Conservation (phyloP, 2,888 invertebrate genomes). For the Glomeris marginata region DNA sequence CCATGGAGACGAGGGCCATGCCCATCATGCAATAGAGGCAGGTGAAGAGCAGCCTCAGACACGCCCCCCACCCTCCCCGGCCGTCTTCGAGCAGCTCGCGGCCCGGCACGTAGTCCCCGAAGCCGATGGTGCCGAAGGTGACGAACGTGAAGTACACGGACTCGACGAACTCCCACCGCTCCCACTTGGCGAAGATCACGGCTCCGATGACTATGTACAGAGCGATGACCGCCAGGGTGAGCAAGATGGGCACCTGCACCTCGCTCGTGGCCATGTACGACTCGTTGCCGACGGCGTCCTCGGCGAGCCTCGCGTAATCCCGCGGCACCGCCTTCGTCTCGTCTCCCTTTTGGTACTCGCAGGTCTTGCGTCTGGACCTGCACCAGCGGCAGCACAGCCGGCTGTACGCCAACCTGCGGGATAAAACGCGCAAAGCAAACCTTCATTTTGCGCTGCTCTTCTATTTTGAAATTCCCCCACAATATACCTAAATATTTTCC, state of each 20-base stretch:
- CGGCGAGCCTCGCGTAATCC: constrained; percentile 13
- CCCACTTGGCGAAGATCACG: constrained; percentile 17
- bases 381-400: constrained; percentile 20
- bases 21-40: constrained; percentile 30
- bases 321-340: constrained; percentile 11
- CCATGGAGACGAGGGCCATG: constrained; percentile 33
- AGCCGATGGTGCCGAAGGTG: constrained; percentile 30
- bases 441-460: no score
- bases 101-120: constrained; percentile 31
- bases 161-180: constrained; percentile 17
- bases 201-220: constrained; percentile 18
- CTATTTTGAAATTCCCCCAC: no score
- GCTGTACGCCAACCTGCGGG: constrained; percentile 12
- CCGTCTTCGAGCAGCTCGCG: constrained; percentile 14
- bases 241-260: constrained; percentile 10
- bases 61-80: constrained; percentile 8
- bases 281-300: constrained; percentile 17
- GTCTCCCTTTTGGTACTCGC: constrained; percentile 17
- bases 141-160: constrained; percentile 30
- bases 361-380: constrained; percentile 15
- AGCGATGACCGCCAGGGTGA: constrained; percentile 14
- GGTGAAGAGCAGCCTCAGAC: constrained; percentile 20
- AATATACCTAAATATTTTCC: not conserved
- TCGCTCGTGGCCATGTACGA: constrained; percentile 19
- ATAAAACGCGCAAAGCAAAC: not conserved